Percentiles rank a stretch among this genome's conserved stretches.
Evolutionary conservation across 2,113 vertebrate genomes (phyloP).

Genomic region (Gorsachius goisagi): DNA sequence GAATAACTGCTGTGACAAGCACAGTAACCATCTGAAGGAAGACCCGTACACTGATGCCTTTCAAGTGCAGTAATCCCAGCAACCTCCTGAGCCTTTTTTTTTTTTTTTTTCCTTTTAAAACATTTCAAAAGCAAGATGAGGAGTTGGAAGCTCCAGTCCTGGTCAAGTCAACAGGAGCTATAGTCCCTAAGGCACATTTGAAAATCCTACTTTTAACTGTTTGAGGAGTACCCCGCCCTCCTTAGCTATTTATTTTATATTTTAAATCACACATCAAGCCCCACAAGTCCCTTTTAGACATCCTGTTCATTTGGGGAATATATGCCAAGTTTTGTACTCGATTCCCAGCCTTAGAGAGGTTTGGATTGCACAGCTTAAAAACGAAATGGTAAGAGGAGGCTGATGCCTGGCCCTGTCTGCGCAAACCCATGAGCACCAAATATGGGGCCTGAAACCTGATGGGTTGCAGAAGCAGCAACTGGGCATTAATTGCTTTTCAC

Average conservation of each 20-base stretch:
- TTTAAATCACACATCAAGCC: not conserved
- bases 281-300: not conserved
- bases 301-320: not conserved
- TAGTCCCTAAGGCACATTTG: not conserved
- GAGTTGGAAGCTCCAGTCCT: not conserved
- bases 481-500: not conserved
- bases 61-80: accelerated
- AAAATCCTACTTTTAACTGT: not conserved
- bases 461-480: not conserved
- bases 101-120: not conserved
- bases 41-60: not conserved
- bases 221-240: not conserved
- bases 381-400: not conserved
- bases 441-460: not conserved
- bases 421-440: not conserved
- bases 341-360: not conserved
- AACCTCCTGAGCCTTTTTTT: not conserved
- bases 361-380: not conserved
- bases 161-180: not conserved
- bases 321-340: not conserved
- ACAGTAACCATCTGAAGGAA: not conserved
- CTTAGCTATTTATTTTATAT: not conserved
- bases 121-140: not conserved
- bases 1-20: constrained; percentile 26
- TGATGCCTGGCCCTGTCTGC: not conserved